Evolutionary conservation across 1,140 invertebrate species (phyloP).

Genomic region (Trypoxylus dichotomus): DNA sequence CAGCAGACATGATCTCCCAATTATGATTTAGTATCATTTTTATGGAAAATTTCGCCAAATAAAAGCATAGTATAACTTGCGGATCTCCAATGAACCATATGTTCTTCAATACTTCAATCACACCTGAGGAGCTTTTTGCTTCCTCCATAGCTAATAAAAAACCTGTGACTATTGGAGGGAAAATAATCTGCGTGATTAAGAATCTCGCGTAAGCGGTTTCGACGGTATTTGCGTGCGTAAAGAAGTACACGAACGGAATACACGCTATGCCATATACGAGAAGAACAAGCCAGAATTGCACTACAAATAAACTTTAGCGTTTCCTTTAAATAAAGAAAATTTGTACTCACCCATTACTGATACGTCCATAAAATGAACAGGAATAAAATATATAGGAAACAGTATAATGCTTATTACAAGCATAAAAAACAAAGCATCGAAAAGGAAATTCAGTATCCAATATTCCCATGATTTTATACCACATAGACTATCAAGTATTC

Average conservation of each 20-base stretch:
- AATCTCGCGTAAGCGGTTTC: no score
- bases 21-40: no score
- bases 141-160: not conserved
- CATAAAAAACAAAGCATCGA: not conserved
- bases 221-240: no score
- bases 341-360: no score
- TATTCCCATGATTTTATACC: not conserved
- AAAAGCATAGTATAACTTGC: not conserved
- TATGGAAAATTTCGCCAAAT: no score
- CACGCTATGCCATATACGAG: no score
- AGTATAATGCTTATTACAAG: not conserved
- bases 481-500: not conserved
- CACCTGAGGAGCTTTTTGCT: not conserved
- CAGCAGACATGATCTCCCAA: not conserved
- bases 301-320: not conserved
- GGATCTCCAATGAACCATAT: not conserved
- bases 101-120: no score
- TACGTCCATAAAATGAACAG: not conserved
- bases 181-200: not conserved
- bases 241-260: no score
- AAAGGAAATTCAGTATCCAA: no score
- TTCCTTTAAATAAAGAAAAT: no score
- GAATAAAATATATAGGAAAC: not conserved
- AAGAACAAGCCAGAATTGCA: no score
- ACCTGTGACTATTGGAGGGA: not conserved